Conservation (phyloP, 2,113 vertebrate species). For the Caranx ignobilis region DNA sequence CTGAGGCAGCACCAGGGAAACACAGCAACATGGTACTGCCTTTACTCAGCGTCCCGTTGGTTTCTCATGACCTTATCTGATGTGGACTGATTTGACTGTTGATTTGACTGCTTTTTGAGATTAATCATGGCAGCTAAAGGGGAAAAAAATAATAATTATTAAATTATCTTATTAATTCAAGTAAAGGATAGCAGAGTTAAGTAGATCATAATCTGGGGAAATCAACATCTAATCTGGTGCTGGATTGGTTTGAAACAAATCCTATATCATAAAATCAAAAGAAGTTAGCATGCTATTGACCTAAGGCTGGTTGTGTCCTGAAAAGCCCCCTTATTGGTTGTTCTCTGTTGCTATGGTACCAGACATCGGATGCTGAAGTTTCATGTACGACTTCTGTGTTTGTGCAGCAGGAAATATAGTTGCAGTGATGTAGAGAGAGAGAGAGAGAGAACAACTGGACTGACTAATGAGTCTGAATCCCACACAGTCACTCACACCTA, state of each 20-base stretch:
- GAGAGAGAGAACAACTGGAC: slow-evolving; percentile 14
- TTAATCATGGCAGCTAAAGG: background rate
- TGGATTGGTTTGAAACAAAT: slow-evolving; percentile 14
- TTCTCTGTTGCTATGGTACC: slow-evolving; percentile 82
- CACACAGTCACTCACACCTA: slow-evolving; percentile 6
- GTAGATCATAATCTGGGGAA: background rate
- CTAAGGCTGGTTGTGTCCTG: slow-evolving; percentile 41
- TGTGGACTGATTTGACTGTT: background rate
- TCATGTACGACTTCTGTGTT: slow-evolving; percentile 42
- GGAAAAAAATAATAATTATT: background rate
- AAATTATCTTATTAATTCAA: background rate
- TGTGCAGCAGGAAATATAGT: slow-evolving; percentile 52
- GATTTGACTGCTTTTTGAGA: background rate
- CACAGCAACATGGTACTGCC: background rate
- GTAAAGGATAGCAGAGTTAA: background rate
- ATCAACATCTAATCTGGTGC: background rate
- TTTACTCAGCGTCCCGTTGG: background rate
- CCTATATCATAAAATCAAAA: slow-evolving; percentile 11
- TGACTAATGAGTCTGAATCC: slow-evolving; percentile 39
- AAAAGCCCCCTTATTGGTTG: slow-evolving; percentile 71
- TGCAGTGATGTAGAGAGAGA: slow-evolving; percentile 35
- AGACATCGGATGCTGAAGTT: slow-evolving; percentile 79
- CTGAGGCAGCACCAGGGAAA: background rate
- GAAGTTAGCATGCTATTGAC: slow-evolving; percentile 57
- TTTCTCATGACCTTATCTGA: background rate